Evolutionary conservation across 2,113 vertebrate genomes (phyloP).

Genomic region (Spizaetus ornatus): DNA sequence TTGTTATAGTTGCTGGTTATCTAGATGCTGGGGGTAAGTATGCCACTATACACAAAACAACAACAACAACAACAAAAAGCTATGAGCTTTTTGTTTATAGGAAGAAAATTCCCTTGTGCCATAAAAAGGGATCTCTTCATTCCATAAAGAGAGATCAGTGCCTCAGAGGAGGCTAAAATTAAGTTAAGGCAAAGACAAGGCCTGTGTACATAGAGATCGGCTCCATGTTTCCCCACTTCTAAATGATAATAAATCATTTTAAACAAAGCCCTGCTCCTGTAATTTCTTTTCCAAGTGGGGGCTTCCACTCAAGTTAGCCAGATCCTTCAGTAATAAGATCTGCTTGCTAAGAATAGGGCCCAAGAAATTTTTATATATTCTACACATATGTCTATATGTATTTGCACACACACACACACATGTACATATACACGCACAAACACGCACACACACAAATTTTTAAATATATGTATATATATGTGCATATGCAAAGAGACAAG

Average conservation of each 20-base stretch:
- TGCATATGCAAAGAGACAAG: constrained; percentile 12
- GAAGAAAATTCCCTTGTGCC: neutral
- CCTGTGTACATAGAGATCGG: neutral
- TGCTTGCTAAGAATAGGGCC: neutral
- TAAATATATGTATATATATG: neutral
- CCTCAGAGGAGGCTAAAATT: constrained; percentile 35
- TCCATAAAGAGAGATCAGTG: neutral
- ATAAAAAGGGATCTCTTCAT: constrained; percentile 23
- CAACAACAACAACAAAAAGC: neutral
- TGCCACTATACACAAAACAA: neutral
- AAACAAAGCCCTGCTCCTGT: neutral
- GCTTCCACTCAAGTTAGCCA: neutral
- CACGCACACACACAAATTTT: neutral
- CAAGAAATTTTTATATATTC: neutral
- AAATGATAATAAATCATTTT: neutral
- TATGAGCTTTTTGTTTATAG: neutral
- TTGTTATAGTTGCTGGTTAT: neutral
- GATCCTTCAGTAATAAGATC: neutral
- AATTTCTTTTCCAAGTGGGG: neutral
- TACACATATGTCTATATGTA: neutral
- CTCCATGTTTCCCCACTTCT: neutral
- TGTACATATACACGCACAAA: neutral
- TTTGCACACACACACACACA: neutral
- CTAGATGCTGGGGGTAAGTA: neutral
- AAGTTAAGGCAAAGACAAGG: constrained; percentile 59